phyloP scores from a whole-genome alignment of 2,888 invertebrate genomes.

The Tipula unca region DNA sequence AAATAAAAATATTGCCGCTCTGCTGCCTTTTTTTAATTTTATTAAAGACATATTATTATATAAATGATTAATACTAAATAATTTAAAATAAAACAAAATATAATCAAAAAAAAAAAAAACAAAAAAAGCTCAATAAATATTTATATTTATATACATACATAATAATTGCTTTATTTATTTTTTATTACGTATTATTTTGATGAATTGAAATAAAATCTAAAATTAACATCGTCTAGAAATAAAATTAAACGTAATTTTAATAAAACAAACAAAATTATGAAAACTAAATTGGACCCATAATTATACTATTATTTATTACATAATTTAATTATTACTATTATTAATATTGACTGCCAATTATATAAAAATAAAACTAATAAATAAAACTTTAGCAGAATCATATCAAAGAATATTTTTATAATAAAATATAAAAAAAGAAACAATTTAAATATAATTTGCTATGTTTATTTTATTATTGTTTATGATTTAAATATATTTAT shows the following conservation, averaged over 20 bases:
- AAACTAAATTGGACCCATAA: not conserved
- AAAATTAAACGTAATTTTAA: not conserved
- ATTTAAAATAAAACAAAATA: not conserved
- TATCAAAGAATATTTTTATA: not conserved
- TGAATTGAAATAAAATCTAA: not conserved
- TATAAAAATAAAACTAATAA: not conserved
- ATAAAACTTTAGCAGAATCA: not conserved
- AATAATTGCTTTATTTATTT: not conserved
- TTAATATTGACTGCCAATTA: not conserved
- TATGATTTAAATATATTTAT: not conserved
- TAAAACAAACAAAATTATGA: not conserved
- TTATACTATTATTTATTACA: not conserved
- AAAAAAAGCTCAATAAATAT: not conserved
- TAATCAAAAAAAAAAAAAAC: not conserved
- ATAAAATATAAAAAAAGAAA: not conserved
- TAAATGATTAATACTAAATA: not conserved
- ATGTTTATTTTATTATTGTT: not conserved
- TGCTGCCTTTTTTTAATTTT: slow-evolving; percentile 14
- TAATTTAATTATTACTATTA: not conserved
- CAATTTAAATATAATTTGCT: not conserved
- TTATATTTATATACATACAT: not conserved
- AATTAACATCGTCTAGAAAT: not conserved
- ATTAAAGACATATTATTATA: not conserved
- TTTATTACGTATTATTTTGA: not conserved
- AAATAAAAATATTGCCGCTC: not conserved